Conservation (phyloP, 2,888 invertebrate genomes). For the Nemurella pictetii region DNA sequence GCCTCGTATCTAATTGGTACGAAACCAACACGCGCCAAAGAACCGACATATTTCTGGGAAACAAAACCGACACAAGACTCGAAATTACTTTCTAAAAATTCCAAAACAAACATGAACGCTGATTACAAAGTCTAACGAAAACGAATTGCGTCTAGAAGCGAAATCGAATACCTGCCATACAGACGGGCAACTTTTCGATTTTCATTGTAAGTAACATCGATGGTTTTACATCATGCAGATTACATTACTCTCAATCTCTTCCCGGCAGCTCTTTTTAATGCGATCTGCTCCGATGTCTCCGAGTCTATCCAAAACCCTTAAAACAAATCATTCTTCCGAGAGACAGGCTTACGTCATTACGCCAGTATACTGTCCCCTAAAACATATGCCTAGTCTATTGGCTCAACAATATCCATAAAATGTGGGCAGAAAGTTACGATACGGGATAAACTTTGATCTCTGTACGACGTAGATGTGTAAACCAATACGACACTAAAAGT, state of each 20-base stretch:
- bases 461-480: not conserved
- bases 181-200: not conserved
- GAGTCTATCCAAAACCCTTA: not conserved
- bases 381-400: not conserved
- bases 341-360: not conserved
- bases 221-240: not conserved
- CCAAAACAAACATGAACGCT: not conserved
- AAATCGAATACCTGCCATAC: not conserved
- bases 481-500: slow-evolving; percentile 14
- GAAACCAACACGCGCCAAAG: not conserved
- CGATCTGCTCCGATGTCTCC: not conserved
- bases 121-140: not conserved
- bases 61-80: not conserved
- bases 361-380: not conserved
- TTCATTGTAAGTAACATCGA: not conserved
- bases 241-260: not conserved
- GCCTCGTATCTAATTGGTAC: not conserved
- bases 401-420: slow-evolving; percentile 14
- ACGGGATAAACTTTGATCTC: slow-evolving; percentile 2
- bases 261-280: not conserved
- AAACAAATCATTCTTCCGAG: not conserved
- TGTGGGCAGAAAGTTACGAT: not conserved
- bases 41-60: not conserved
- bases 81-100: not conserved
- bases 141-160: not conserved